phyloP scores from a whole-genome alignment of 2,888 invertebrate genomes.

The Conops quadrifasciatus region DNA sequence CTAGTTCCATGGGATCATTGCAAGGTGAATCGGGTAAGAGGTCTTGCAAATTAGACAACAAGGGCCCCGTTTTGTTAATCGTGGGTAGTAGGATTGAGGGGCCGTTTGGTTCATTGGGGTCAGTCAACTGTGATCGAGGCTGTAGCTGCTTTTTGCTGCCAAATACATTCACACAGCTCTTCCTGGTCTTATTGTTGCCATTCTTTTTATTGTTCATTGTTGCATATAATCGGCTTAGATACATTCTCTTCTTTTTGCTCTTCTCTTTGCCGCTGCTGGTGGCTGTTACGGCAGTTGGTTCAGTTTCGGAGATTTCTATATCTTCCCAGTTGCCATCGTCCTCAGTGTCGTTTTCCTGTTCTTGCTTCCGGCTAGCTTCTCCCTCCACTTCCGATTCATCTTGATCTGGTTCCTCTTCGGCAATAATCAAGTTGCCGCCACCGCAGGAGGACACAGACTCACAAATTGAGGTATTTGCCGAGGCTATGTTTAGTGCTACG shows the following conservation, averaged over 20 bases:
- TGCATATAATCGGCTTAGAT: conserved; percentile 44
- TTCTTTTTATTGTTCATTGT: conserved; percentile 28
- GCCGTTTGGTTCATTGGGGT: no score
- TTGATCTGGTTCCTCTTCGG: conserved; percentile 5
- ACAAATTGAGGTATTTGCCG: background rate
- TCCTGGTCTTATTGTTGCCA: conserved; percentile 12
- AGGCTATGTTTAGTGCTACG: background rate
- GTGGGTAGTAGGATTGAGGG: background rate
- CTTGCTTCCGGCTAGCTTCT: background rate
- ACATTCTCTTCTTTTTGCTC: conserved; percentile 45
- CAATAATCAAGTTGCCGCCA: conserved; percentile 11
- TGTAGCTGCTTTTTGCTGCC: conserved; percentile 4
- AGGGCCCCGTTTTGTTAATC: conserved; percentile 33
- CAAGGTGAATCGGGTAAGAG: conserved; percentile 47
- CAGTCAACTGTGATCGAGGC: background rate
- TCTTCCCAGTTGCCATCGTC: conserved; percentile 58
- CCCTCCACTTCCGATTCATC: background rate
- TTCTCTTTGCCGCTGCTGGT: conserved; percentile 41
- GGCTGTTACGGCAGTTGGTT: conserved; percentile 24
- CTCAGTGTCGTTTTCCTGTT: conserved; percentile 40
- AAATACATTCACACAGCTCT: background rate
- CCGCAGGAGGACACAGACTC: background rate
- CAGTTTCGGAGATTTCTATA: conserved; percentile 52
- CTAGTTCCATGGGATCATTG: conserved; percentile 46
- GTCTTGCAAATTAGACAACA: conserved; percentile 42